A percentile compares a stretch with the other conserved stretches of the same genome.
Conservation (phyloP, 2,113 vertebrate genomes). For the Plestiodon gilberti region DNA sequence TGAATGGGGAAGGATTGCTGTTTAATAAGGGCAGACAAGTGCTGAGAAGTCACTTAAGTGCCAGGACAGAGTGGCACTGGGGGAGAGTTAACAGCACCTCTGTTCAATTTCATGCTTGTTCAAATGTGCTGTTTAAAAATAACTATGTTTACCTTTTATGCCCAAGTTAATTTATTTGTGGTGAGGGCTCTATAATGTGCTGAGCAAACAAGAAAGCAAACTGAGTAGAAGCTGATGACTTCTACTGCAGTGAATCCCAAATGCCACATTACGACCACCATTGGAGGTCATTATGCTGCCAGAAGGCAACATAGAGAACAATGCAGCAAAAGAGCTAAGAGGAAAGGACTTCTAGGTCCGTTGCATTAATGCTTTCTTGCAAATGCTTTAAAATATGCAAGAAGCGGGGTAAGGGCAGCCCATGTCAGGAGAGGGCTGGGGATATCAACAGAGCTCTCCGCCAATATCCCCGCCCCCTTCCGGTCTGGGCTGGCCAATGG, state of each 20-base stretch:
- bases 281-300: not conserved
- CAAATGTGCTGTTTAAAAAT: conserved; percentile 6
- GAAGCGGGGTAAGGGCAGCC: too few species aligned
- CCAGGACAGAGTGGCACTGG: not conserved
- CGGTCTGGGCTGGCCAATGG: too few species aligned
- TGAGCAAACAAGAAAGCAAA: conserved; percentile 1
- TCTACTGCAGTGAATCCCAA: not conserved
- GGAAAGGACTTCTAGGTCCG: not conserved
- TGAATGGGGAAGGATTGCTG: not conserved
- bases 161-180: conserved; percentile 8
- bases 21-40: not conserved
- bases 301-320: not conserved
- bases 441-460: too few species aligned
- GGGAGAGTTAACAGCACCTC: not conserved
- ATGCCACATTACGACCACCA: not conserved
- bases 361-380: not conserved
- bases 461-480: too few species aligned
- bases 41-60: not conserved
- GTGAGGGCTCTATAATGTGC: not conserved
- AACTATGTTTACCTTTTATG: conserved; percentile 7
- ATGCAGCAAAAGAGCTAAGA: not conserved
- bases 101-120: not conserved
- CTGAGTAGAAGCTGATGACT: not conserved
- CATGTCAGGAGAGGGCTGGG: too few species aligned
- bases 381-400: not conserved